Evolutionary conservation across 2,888 invertebrate genomes (phyloP).

Genomic region (Monopis laevigella): DNA sequence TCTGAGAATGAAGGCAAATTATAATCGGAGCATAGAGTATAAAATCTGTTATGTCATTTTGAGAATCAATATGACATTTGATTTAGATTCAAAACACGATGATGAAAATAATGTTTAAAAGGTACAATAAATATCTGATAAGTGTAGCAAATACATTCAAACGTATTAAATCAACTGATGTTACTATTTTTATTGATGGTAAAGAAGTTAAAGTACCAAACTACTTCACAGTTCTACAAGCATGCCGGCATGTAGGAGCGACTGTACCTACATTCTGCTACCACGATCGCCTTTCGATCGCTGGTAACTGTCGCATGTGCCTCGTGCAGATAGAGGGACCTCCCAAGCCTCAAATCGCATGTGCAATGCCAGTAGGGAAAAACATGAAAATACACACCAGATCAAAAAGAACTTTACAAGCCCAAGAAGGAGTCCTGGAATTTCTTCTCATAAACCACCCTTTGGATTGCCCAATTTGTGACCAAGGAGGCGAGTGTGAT

Average conservation of each 20-base stretch:
- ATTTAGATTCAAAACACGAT: neutral
- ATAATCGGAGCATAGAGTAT: too few relatives aligned
- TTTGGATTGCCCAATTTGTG: constrained; percentile 99
- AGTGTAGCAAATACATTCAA: neutral
- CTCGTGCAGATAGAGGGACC: constrained; percentile 97
- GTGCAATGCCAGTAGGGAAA: constrained; percentile 97
- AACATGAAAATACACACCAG: constrained; percentile 97
- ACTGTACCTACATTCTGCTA: constrained; percentile 94
- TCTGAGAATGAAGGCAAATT: too few relatives aligned
- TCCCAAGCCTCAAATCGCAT: constrained; percentile 96
- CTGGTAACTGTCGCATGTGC: constrained; percentile 99
- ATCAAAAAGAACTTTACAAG: constrained; percentile 79
- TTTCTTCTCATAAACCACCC: constrained; percentile 97
- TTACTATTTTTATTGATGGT: constrained; percentile 95
- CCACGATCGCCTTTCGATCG: constrained; percentile 96
- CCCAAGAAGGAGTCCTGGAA: constrained; percentile 89
- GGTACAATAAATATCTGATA: neutral
- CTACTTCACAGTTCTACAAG: constrained; percentile 92
- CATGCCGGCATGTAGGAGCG: constrained; percentile 26
- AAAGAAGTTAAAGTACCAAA: constrained; percentile 89
- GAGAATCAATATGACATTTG: neutral
- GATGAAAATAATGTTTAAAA: neutral
- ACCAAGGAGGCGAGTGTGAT: constrained; percentile 95
- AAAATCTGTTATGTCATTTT: too few relatives aligned
- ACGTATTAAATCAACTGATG: constrained; percentile 21